Base-by-base conservation (phyloP, 2,113 vertebrate genomes). In the Plotosus lineatus region DNA sequence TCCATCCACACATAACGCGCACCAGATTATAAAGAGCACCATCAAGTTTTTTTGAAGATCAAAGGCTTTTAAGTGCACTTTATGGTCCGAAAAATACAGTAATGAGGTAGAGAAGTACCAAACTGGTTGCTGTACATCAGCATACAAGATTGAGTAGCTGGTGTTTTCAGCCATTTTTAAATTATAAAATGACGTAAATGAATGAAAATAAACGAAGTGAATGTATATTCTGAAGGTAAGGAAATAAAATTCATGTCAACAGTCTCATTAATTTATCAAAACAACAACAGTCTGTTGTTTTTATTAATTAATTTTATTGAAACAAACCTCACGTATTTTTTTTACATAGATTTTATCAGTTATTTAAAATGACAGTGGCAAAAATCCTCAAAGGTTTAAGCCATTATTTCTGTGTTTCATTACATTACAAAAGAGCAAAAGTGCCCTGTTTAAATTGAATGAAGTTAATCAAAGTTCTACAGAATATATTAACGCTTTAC, bases 281-380 rank as follows among this genome's bases (percentile, higher is more conserved):
- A 65, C 60, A 26, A 42, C 42, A 11, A 12, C 1, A n/a, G 23
- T 26, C 5, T 6, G 3, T n/a, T n/a, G n/a, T n/a, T n/a, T 44
- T 33, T 50, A 23, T 46, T 72, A 2, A 72, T 50, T 33, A 26
- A 72, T 50, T 72, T 72, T 50, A 72, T 72, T 72, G 42, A 31
- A 50, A 72, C 69, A 72, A 50, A 50, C 46, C 26, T 68, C 65
- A 68, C 63, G 42, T n/a, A 9, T 44, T 5, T n/a, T 60, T 15
- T 42, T 75, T 31, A 26, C 53, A 60, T 11, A 19, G 23, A 68
- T 68, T n/a, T n/a, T n/a, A n/a, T n/a, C n/a, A n/a, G n/a, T n/a
- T 23, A 21, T 26, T 26, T 12, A 46, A 15, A 60, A 60, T 60
- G 38, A 31, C 15, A 53, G 44, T 44, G 23, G 1, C 53, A 60